Percentiles rank a stretch among this genome's conserved stretches.
These are phyloP conservation scores for Drosophila suzukii DNA, from an alignment of 1,140 invertebrate species.

Conservation along the genomic window DNA sequence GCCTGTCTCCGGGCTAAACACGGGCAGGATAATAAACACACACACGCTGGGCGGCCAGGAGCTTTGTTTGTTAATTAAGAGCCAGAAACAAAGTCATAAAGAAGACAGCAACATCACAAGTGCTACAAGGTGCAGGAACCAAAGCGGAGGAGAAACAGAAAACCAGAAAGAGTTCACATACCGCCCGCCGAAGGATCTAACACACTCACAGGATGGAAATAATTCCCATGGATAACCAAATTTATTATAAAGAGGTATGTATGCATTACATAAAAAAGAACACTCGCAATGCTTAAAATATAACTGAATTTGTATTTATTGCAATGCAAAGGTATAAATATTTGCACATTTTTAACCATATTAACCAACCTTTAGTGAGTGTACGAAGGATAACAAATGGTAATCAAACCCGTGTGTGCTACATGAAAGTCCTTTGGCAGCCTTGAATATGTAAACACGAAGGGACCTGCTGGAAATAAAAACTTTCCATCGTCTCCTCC, in stretches of 20 bases:
- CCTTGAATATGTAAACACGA: slow-evolving; percentile 18
- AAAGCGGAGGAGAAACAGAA: slow-evolving; percentile 35
- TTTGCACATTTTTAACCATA: too few relatives aligned
- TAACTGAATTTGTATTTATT: too few relatives aligned
- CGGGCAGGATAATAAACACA: slow-evolving; percentile 54
- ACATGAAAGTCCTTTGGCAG: slow-evolving; percentile 21
- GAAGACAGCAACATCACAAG: slow-evolving; percentile 52
- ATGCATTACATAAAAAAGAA: neutral
- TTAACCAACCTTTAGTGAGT: neutral
- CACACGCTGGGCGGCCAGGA: slow-evolving; percentile 8
- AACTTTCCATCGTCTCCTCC: neutral
- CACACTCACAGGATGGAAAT: neutral
- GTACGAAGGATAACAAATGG: slow-evolving; percentile 5
- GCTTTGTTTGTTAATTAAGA: slow-evolving; percentile 80
- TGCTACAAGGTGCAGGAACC: slow-evolving; percentile 29
- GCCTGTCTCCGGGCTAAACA: slow-evolving; percentile 45
- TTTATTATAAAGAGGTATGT: too few relatives aligned
- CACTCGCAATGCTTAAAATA: too few relatives aligned
- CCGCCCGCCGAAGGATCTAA: neutral
- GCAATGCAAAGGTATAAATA: too few relatives aligned
- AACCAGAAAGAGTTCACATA: neutral
- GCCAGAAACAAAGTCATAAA: slow-evolving; percentile 78
- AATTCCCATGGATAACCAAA: too few relatives aligned
- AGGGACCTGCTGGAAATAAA: slow-evolving; percentile 7
- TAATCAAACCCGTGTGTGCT: slow-evolving; percentile 35